phyloP scores from a whole-genome alignment of 2,113 vertebrate genomes.

The Laticauda laticaudata region DNA sequence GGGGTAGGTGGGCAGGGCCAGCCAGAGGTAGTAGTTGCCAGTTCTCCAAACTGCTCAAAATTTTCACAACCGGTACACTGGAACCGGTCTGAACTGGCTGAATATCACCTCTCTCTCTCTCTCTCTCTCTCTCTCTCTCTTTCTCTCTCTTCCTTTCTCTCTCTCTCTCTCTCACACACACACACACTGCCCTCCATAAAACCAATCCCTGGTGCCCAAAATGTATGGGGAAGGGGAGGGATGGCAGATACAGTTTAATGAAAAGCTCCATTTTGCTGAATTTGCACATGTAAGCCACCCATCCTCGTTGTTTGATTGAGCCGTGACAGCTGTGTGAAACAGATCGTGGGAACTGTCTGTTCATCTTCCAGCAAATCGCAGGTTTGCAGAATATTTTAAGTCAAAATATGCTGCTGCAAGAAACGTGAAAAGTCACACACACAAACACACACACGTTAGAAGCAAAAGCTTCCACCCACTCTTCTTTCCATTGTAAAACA shows the following conservation, averaged over 20 bases:
- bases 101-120: too few species aligned
- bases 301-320: neutral
- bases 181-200: neutral
- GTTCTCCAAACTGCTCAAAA: too few species aligned
- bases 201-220: neutral
- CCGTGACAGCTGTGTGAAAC: neutral
- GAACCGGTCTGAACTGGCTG: too few species aligned
- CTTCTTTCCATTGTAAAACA: constrained; percentile 8
- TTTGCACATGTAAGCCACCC: neutral
- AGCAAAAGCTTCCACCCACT: constrained; percentile 17
- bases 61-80: too few species aligned
- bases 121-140: too few species aligned
- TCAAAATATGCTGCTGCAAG: neutral
- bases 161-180: too few species aligned
- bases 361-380: neutral
- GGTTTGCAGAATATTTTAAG: neutral
- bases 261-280: neutral
- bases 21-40: too few species aligned
- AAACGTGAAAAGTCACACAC: neutral
- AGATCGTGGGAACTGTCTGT: neutral
- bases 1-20: too few species aligned
- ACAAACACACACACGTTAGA: neutral
- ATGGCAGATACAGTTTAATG: accelerated
- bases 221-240: accelerated
- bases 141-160: too few species aligned